A percentile compares a stretch with the other conserved stretches of the same genome.
Conservation (phyloP, 2,888 invertebrate species). For the Silvanus unidentatus region DNA sequence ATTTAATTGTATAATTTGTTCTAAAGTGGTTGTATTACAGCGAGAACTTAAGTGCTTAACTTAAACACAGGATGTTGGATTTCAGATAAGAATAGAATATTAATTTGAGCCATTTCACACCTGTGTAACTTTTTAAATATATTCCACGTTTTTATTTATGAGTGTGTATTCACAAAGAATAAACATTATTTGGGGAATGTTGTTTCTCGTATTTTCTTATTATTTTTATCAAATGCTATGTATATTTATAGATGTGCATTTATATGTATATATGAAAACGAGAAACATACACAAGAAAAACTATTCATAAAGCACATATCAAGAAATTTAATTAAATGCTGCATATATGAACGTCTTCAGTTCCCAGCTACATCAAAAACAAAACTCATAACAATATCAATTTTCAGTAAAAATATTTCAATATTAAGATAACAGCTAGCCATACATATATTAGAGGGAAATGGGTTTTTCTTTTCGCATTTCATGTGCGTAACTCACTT, state of each 20-base stretch:
- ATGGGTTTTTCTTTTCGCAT: constrained; percentile 8
- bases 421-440: constrained; percentile 30
- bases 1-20: constrained; percentile 26
- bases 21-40: constrained; percentile 24
- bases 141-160: too few relatives aligned
- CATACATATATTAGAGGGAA: constrained; percentile 4
- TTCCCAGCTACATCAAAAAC: constrained; percentile 10
- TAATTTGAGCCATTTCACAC: constrained; percentile 24
- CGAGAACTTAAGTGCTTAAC: constrained; percentile 11
- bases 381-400: constrained; percentile 35
- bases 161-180: too few relatives aligned
- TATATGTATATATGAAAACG: too few relatives aligned
- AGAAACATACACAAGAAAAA: too few relatives aligned
- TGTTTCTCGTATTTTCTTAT: too few relatives aligned
- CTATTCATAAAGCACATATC: too few relatives aligned
- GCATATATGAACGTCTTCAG: constrained; percentile 1
- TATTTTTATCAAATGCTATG: too few relatives aligned
- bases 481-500: constrained; percentile 22
- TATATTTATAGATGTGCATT: too few relatives aligned
- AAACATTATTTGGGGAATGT: too few relatives aligned
- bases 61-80: constrained; percentile 22
- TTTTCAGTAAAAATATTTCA: constrained; percentile 36
- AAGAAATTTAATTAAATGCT: not conserved
- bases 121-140: too few relatives aligned
- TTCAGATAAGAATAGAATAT: constrained; percentile 19